These are phyloP conservation scores for Helogale parvula DNA, from an alignment of 2,113 vertebrate species.

Conservation along the genomic window DNA sequence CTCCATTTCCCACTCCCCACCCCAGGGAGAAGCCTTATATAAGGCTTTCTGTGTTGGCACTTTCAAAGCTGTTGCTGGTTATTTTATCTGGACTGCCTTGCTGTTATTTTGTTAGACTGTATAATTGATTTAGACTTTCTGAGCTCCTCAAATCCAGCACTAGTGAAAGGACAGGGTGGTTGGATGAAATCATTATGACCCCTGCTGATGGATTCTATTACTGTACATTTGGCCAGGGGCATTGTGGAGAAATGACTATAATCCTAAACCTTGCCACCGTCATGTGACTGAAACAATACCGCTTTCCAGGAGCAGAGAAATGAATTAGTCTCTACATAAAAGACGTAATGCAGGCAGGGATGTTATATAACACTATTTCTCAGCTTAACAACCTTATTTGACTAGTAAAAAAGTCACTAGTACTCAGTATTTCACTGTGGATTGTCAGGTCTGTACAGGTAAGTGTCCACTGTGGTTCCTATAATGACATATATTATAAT, in stretches of 20 bases:
- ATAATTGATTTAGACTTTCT: conserved; percentile 53
- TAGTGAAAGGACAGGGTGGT: background rate
- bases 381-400: background rate
- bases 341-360: background rate
- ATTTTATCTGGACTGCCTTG: conserved; percentile 34
- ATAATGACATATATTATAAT: background rate
- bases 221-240: background rate
- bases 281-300: background rate
- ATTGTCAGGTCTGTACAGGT: background rate
- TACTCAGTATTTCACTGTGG: background rate
- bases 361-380: background rate
- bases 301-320: conserved; percentile 38
- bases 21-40: background rate
- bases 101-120: conserved; percentile 60
- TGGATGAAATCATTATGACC: conserved; percentile 50
- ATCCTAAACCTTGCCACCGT: background rate
- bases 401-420: background rate
- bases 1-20: background rate
- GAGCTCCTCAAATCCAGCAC: conserved; percentile 46
- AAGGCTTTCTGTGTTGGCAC: background rate
- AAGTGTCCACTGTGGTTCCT: background rate
- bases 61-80: background rate
- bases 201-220: conserved; percentile 33
- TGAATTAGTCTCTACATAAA: background rate
- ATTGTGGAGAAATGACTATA: background rate